Evolutionary conservation across 92 coral and sea anemone genomes (phyloP).

Genomic region (Meandrina meandrites): DNA sequence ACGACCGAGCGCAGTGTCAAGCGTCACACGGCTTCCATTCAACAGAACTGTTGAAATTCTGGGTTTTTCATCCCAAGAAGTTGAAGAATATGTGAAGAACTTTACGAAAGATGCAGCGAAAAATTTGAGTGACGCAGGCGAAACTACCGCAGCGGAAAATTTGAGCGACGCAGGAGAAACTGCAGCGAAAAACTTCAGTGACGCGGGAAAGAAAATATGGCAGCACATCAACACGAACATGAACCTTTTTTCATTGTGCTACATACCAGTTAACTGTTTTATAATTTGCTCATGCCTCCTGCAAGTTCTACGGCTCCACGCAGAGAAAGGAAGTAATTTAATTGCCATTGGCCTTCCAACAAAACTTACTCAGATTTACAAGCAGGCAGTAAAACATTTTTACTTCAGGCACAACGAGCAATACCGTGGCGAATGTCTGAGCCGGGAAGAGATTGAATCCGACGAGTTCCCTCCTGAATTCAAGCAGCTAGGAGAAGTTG

Average conservation of each 20-base stretch:
- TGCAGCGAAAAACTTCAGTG: too few species aligned
- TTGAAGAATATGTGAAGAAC: not conserved
- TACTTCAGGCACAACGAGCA: constrained; percentile 23
- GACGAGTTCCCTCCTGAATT: not conserved
- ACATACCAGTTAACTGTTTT: constrained; percentile 47
- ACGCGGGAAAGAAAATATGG: too few species aligned
- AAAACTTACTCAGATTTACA: constrained; percentile 47
- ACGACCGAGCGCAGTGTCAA: not conserved
- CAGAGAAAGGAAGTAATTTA: not conserved
- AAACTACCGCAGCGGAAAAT: too few species aligned
- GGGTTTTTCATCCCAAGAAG: constrained; percentile 10
- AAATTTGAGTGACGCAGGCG: not conserved
- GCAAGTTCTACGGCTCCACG: not conserved
- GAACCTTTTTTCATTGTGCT: constrained; percentile 32
- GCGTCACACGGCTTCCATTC: not conserved
- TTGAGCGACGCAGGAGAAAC: too few species aligned
- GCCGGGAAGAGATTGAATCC: not conserved
- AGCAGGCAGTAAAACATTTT: constrained; percentile 9
- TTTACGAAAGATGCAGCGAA: not conserved
- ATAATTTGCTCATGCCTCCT: constrained; percentile 37
- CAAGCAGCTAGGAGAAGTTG: constrained; percentile 31
- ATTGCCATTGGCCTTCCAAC: constrained; percentile 4
- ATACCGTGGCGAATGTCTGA: not conserved
- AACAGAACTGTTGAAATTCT: not conserved
- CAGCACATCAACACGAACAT: not conserved